Conservation (phyloP, 2,888 invertebrate genomes). For the Hybos culiciformis region DNA sequence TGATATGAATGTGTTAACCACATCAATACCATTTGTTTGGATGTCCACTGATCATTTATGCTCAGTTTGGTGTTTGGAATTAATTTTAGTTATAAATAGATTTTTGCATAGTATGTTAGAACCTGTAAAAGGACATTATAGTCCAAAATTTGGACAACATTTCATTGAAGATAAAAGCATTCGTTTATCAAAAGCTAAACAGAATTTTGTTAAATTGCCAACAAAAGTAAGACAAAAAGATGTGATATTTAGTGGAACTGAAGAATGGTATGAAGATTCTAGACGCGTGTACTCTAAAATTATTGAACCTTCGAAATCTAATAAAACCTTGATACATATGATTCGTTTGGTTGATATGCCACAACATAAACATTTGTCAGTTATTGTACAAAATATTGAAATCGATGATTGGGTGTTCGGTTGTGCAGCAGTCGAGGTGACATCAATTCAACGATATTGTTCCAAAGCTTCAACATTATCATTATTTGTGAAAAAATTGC, state of each 20-base stretch:
- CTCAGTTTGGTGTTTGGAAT: constrained; percentile 87
- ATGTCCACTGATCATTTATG: constrained; percentile 78
- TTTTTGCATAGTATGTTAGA: constrained; percentile 72
- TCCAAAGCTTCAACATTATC: constrained; percentile 43
- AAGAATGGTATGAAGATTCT: constrained; percentile 43
- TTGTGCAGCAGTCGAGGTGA: constrained; percentile 47
- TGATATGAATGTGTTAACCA: constrained; percentile 50
- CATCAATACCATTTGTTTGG: constrained; percentile 67
- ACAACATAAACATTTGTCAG: constrained; percentile 34
- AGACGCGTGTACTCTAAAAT: constrained; percentile 29
- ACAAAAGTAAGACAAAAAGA: constrained; percentile 1
- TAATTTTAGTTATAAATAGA: constrained; percentile 62
- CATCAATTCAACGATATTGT: constrained; percentile 44
- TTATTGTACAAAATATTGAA: constrained; percentile 54
- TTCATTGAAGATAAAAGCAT: constrained; percentile 25
- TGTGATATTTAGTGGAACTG: not conserved
- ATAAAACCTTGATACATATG: constrained; percentile 25
- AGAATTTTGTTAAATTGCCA: constrained; percentile 27
- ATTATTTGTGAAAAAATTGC: constrained; percentile 41
- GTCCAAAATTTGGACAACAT: constrained; percentile 13
- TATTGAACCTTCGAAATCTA: constrained; percentile 22
- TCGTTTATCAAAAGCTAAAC: constrained; percentile 23
- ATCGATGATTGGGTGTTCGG: constrained; percentile 65
- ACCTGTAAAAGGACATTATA: constrained; percentile 24
- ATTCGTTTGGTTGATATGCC: constrained; percentile 24